phyloP scores from a whole-genome alignment of 2,113 vertebrate genomes.

The Oenanthe oenanthe region DNA sequence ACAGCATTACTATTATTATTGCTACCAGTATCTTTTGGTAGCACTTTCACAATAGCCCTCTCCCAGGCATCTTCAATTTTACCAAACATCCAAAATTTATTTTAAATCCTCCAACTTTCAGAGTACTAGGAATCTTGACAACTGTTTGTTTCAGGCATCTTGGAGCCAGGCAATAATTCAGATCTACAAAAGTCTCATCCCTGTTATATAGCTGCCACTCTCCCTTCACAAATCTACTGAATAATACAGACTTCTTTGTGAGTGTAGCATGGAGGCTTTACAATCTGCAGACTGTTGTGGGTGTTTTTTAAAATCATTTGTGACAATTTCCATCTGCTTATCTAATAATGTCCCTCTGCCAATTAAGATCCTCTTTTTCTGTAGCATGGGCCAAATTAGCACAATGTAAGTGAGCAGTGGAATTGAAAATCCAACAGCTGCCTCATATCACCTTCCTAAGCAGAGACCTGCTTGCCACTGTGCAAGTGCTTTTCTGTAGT shows the following conservation, averaged over 20 bases:
- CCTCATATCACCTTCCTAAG: background rate
- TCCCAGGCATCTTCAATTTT: background rate
- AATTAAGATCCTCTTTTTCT: background rate
- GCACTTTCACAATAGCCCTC: background rate
- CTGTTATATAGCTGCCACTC: background rate
- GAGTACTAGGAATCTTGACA: background rate
- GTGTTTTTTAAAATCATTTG: background rate
- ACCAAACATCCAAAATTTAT: background rate
- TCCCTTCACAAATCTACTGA: background rate
- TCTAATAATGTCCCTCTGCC: background rate
- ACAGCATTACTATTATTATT: background rate
- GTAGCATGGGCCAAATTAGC: background rate
- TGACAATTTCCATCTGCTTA: conserved; percentile 33
- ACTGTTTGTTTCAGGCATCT: background rate
- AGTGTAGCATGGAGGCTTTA: background rate
- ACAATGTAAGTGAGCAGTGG: accelerated
- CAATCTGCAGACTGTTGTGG: background rate
- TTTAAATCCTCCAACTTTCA: background rate
- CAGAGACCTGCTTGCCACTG: background rate
- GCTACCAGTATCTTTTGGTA: background rate
- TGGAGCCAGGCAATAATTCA: background rate
- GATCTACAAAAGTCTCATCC: background rate
- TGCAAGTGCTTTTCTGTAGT: conserved; percentile 6
- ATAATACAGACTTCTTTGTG: background rate
- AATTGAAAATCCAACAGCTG: conserved; percentile 18